Percentiles rank a stretch among this genome's conserved stretches.
These are phyloP conservation scores for Spinus pinus DNA, from an alignment of 2,797 vertebrate genomes.

Conservation along the genomic window DNA sequence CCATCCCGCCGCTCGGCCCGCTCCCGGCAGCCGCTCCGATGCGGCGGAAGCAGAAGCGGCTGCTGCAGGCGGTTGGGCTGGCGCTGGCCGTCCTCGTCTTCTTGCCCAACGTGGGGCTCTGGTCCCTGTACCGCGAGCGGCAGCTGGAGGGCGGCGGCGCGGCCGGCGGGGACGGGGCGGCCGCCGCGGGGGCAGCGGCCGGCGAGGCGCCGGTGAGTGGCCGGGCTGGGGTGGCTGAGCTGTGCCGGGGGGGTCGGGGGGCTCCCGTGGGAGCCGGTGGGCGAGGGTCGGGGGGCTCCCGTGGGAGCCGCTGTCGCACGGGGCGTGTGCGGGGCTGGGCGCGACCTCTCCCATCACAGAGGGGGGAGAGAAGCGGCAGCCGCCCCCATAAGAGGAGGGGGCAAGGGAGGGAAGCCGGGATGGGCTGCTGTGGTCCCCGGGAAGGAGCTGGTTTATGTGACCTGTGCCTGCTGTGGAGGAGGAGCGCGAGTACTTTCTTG, in stretches of 20 bases:
- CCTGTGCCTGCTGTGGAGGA: not conserved
- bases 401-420: not conserved
- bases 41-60: slow-evolving; percentile 91
- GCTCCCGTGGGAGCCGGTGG: not conserved
- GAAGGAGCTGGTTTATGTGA: not conserved
- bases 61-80: slow-evolving; percentile 89
- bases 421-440: not conserved
- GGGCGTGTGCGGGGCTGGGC: not conserved
- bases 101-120: slow-evolving; percentile 91
- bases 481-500: not conserved
- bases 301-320: not conserved
- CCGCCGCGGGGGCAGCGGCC: not conserved
- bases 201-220: not conserved
- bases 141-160: slow-evolving; percentile 64
- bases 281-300: not conserved
- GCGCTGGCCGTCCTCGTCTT: slow-evolving; percentile 87
- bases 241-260: not conserved
- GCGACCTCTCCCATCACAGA: not conserved
- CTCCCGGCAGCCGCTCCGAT: slow-evolving; percentile 72
- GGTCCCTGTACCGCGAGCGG: slow-evolving; percentile 90
- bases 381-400: not conserved
- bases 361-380: not conserved
- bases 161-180: not conserved
- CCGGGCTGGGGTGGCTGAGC: not conserved
- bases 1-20: not conserved